Percentiles rank a stretch among this genome's conserved stretches.
These are phyloP conservation scores for Cyphomyrus plagiostoma DNA, from an alignment of 2,113 vertebrate genomes.

Conservation along the genomic window DNA sequence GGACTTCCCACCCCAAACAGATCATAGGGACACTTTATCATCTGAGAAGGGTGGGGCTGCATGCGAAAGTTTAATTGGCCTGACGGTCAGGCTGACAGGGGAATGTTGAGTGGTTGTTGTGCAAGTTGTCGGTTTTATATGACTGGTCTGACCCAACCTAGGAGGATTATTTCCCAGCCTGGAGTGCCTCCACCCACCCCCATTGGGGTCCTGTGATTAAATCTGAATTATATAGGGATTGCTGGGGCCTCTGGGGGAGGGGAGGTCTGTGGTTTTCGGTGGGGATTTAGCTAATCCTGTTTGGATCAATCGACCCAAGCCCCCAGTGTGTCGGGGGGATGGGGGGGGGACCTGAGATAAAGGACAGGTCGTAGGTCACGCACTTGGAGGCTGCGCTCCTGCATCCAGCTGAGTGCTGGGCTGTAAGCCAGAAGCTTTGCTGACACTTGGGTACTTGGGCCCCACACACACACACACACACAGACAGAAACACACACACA, in stretches of 20 bases:
- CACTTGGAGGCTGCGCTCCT: not conserved
- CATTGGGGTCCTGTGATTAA: conserved; percentile 1
- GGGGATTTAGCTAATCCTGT: conserved; percentile 5
- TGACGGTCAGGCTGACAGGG: not conserved
- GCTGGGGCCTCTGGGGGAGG: not conserved
- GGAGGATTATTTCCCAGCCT: conserved; percentile 9
- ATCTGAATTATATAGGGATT: not conserved
- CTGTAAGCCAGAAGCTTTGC: not conserved
- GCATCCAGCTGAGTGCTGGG: conserved; percentile 27
- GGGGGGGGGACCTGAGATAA: not conserved
- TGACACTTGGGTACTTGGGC: not conserved
- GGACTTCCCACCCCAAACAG: not conserved
- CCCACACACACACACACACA: not conserved
- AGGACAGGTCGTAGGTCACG: not conserved
- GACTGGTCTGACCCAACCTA: not conserved
- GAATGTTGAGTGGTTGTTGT: not conserved
- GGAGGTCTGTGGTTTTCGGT: not conserved
- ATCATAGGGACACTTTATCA: not conserved
- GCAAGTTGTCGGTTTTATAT: not conserved
- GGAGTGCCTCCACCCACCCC: not conserved
- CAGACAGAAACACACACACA: no score
- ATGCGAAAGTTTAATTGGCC: not conserved
- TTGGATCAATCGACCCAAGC: not conserved
- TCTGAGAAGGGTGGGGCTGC: not conserved
- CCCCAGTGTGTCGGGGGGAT: not conserved